These are phyloP conservation scores for Chanos chanos DNA, from an alignment of 2,797 vertebrate genomes.

Conservation along the genomic window DNA sequence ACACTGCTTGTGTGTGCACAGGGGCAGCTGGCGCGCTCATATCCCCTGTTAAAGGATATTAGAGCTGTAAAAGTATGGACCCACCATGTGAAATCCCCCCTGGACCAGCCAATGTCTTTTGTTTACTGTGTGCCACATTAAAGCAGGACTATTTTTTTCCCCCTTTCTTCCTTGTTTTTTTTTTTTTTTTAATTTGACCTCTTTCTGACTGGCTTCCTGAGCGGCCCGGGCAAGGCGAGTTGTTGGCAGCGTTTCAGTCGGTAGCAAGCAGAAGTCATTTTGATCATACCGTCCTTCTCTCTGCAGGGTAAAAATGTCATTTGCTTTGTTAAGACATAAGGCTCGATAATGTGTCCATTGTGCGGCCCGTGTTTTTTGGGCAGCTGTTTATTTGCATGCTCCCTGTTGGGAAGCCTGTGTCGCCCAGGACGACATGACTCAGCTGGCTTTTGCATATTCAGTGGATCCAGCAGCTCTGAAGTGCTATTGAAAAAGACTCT, in stretches of 20 bases:
- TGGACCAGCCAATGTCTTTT: too few relatives aligned
- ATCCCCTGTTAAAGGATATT: too few relatives aligned
- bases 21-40: too few relatives aligned
- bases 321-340: background rate
- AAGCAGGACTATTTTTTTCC: too few relatives aligned
- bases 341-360: conserved; percentile 14
- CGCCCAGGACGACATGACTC: conserved; percentile 35
- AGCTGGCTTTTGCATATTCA: conserved; percentile 45
- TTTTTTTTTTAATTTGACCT: too few relatives aligned
- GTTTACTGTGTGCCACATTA: too few relatives aligned
- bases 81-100: too few relatives aligned
- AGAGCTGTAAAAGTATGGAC: too few relatives aligned
- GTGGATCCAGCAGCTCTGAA: conserved; percentile 11
- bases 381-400: conserved; percentile 40
- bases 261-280: conserved; percentile 1
- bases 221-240: too few relatives aligned
- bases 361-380: conserved; percentile 32
- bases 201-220: too few relatives aligned
- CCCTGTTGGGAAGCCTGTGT: conserved; percentile 17
- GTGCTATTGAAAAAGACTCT: conserved; percentile 3
- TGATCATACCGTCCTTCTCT: background rate
- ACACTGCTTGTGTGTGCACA: too few relatives aligned
- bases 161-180: too few relatives aligned
- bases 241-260: background rate
- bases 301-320: conserved; percentile 7